A percentile compares a stretch with the other conserved stretches of the same genome.
Evolutionary conservation across 2,113 vertebrate species (phyloP).

Genomic region (Australoheros scitulus): DNA sequence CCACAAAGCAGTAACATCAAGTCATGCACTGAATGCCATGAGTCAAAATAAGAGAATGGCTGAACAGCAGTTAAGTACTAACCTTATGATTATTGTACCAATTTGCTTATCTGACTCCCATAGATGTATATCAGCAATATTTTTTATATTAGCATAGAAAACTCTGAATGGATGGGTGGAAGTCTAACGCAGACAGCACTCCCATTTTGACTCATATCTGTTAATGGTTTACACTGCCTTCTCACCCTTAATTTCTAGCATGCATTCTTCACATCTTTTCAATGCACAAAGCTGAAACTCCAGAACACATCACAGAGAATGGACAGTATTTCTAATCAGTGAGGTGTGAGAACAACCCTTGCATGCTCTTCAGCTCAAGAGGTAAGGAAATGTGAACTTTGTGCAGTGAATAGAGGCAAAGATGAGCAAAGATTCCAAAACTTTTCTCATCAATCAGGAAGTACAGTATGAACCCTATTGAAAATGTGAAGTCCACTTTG

Average conservation of each 20-base stretch:
- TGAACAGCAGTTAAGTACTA: conserved; percentile 13
- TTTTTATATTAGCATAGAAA: neutral
- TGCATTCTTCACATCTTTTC: conserved; percentile 78
- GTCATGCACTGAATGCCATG: conserved; percentile 76
- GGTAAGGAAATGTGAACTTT: conserved; percentile 73
- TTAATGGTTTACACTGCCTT: conserved; percentile 82
- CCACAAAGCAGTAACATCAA: conserved; percentile 72
- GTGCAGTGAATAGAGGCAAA: conserved; percentile 82
- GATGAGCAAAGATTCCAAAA: conserved; percentile 77
- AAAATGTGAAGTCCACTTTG: conserved; percentile 76
- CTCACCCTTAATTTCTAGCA: conserved; percentile 75
- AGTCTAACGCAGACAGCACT: conserved; percentile 30
- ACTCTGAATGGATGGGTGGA: neutral
- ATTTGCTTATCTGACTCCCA: conserved; percentile 5
- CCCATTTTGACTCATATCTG: conserved; percentile 81
- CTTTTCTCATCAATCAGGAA: conserved; percentile 73
- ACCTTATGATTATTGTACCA: conserved; percentile 30
- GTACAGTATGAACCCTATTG: conserved; percentile 87
- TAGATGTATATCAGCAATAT: neutral
- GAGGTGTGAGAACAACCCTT: conserved; percentile 45
- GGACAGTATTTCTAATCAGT: conserved; percentile 45
- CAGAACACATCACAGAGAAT: conserved; percentile 61
- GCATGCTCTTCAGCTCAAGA: conserved; percentile 50
- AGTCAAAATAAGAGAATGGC: conserved; percentile 79
- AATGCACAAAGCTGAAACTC: conserved; percentile 77